Conservation (phyloP, 2,113 vertebrate genomes). For the Engraulis encrasicolus region DNA sequence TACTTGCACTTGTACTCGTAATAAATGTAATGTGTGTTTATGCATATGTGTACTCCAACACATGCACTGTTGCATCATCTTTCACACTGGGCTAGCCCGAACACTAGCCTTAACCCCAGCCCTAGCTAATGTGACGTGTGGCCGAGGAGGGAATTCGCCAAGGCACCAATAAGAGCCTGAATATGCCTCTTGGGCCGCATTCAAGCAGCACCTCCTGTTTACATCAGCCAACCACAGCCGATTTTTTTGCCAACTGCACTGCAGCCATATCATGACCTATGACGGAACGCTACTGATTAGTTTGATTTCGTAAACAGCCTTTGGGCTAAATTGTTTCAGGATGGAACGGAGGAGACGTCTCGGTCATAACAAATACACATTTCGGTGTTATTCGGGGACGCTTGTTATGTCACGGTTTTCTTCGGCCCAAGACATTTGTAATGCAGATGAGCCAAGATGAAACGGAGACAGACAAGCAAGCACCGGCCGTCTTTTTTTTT, state of each 20-base stretch:
- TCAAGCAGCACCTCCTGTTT: background rate
- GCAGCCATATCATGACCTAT: background rate
- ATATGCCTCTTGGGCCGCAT: background rate
- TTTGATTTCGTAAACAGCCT: constrained; percentile 6
- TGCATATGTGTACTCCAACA: too few species aligned
- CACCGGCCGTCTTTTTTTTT: too few species aligned
- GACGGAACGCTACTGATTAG: background rate
- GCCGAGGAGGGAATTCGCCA: background rate
- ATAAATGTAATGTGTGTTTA: too few species aligned
- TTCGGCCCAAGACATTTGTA: background rate
- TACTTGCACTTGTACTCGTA: too few species aligned
- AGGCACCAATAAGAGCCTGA: background rate
- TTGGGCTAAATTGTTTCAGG: background rate
- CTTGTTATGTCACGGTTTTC: background rate
- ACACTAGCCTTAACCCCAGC: too few species aligned
- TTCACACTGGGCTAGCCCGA: too few species aligned
- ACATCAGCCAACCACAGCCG: background rate
- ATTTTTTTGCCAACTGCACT: background rate
- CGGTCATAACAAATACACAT: background rate
- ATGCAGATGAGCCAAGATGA: background rate
- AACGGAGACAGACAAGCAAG: background rate
- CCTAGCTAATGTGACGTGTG: background rate
- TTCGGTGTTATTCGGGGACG: background rate
- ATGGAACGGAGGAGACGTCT: background rate
- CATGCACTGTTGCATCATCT: too few species aligned